A percentile compares a stretch with the other conserved stretches of the same genome.
These are phyloP conservation scores for Euphonia xanthogaster DNA, from an alignment of 2,797 vertebrate genomes.

Conservation along the genomic window DNA sequence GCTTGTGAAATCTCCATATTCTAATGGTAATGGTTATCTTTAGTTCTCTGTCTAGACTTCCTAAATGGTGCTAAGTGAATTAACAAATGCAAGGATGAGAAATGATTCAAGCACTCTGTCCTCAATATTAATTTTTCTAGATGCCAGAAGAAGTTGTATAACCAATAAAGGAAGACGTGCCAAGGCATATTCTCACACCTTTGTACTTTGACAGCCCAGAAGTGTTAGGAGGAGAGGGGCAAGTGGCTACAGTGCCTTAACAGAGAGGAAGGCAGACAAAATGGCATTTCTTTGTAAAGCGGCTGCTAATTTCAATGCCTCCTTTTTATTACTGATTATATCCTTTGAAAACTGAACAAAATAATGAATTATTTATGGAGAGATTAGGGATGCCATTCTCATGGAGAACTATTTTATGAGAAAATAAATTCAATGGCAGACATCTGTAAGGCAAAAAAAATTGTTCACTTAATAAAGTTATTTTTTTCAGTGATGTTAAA, in stretches of 20 bases:
- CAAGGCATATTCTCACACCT: background rate
- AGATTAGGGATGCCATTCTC: conserved; percentile 14
- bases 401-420: background rate
- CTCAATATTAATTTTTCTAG: background rate
- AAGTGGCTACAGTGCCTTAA: background rate
- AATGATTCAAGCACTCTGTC: background rate
- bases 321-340: conserved; percentile 17
- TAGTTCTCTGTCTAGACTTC: background rate
- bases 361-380: conserved; percentile 25
- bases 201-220: background rate
- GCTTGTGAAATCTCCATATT: background rate
- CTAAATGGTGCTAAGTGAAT: background rate
- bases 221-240: background rate
- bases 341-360: conserved; percentile 17
- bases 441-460: background rate
- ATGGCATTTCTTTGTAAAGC: background rate
- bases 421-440: conserved; percentile 3
- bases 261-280: background rate
- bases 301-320: background rate
- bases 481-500: background rate
- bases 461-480: background rate
- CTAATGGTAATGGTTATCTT: background rate
- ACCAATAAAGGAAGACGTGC: background rate
- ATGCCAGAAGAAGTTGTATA: background rate
- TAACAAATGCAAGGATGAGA: background rate